phyloP scores from a whole-genome alignment of 2,797 vertebrate genomes.

The Artibeus jamaicensis region DNA sequence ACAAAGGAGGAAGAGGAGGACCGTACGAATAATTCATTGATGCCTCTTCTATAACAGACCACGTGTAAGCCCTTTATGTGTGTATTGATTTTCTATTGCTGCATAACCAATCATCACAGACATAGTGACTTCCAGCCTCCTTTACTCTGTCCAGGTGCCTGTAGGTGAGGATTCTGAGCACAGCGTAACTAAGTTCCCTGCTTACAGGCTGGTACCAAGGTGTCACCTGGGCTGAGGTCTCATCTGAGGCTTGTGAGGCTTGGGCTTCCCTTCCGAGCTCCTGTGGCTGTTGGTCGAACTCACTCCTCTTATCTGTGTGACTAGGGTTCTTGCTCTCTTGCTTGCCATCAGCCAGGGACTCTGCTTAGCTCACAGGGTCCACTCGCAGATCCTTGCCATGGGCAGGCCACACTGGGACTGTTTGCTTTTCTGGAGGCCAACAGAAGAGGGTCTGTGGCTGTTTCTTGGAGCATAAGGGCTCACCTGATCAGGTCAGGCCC shows the following conservation, averaged over 20 bases:
- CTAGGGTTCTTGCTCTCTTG: neutral
- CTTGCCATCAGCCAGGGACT: neutral
- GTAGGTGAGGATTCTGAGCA: neutral
- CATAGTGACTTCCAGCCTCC: neutral
- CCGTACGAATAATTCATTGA: neutral
- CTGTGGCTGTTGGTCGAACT: neutral
- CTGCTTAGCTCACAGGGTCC: neutral
- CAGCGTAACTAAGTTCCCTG: rapidly evolving
- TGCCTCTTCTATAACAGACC: too few relatives aligned
- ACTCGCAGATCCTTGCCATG: neutral
- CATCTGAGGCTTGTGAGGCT: neutral
- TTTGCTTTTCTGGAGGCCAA: neutral
- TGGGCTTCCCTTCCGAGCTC: neutral
- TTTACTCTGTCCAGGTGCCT: neutral
- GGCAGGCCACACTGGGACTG: neutral
- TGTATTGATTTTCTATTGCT: neutral
- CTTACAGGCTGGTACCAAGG: neutral
- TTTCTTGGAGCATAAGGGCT: neutral
- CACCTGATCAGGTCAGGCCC: neutral
- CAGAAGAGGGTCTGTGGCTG: too few relatives aligned
- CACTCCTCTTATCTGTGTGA: neutral
- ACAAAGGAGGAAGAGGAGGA: neutral
- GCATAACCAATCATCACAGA: neutral
- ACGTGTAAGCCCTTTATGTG: rapidly evolving
- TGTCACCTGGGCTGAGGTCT: neutral